Evolutionary conservation across 1,140 invertebrate species (phyloP), one percentile per base, ranked within the genome.

Genomic region (Sarcophaga bullata): DNA sequence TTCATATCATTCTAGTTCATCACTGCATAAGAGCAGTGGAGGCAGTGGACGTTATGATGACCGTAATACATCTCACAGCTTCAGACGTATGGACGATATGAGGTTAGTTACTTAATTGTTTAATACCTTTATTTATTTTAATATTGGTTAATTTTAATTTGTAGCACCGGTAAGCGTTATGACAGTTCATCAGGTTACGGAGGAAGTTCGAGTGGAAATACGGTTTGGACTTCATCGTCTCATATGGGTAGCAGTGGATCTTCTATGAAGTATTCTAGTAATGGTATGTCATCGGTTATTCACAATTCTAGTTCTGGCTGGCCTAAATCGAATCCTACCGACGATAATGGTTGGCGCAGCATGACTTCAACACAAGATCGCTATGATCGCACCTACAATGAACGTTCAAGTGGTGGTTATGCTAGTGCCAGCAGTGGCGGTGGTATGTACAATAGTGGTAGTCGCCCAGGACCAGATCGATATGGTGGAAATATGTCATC

Each of bases 311-410:
- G 80, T 13, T 73, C 81, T 47, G 84, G 85, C 82, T 89, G 88
- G 89, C 86, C 85, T 7, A 89, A 89, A 52, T 87, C 88, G 0
- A 50, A 84, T 0, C 58, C 84, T 37, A 82, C 87, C 8, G 87
- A 90, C 13, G 89, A 90, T 58, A 86, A 86, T 81, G 83, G 82
- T 81, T 89, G 89, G 87, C 87, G 89, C 8, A 85, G 84, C 7
- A 82, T 88, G 73, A 84, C 84, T 50, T 78, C 81, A 17, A 80
- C 85, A 9, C 87, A 88, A 73, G 86, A 86, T 19, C 88, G 89
- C 13, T 90, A 89, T 49, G 89, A 90, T 83, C 87, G 89, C 48
- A 86, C 85, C 11, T 90, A 89, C 73, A 90, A 88, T 83, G 89
- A 90, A 82, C 87, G 89, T 13, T 86, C 87, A 3, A 76, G 85